Conservation (phyloP, 2,797 vertebrate genomes). For the Acanthiza pusilla region DNA sequence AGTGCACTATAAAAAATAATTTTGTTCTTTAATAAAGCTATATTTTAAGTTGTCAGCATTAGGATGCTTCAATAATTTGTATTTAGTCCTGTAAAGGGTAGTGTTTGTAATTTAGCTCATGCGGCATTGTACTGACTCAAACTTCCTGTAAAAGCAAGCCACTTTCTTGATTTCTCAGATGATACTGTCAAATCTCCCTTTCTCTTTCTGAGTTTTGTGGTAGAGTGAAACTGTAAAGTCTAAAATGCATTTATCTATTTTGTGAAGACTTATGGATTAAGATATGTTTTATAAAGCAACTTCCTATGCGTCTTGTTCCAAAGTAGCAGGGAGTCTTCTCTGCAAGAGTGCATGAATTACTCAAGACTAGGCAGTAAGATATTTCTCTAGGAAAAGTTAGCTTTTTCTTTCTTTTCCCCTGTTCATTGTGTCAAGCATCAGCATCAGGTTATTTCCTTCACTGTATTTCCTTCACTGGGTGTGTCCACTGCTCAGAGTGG, state of each 20-base stretch:
- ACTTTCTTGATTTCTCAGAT: neutral
- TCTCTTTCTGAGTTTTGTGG: neutral
- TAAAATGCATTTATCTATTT: neutral
- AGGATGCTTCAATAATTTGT: neutral
- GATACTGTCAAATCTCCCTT: neutral
- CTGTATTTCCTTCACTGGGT: too few relatives aligned
- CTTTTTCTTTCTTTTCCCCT: neutral
- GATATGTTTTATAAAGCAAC: neutral
- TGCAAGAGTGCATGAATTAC: neutral
- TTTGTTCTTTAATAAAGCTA: neutral
- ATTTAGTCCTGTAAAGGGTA: neutral
- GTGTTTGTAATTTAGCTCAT: neutral
- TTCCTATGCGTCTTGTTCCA: rapidly evolving
- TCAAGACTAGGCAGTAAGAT: neutral
- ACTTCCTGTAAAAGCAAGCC: neutral
- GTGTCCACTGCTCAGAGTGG: neutral
- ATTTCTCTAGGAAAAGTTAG: neutral
- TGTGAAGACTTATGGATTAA: neutral
- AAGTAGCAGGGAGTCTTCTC: neutral
- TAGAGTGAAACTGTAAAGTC: neutral
- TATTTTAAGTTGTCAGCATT: neutral
- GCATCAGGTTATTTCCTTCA: neutral
- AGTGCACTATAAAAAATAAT: neutral
- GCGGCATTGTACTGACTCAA: neutral
- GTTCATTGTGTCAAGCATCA: neutral